Percentiles rank a stretch among this genome's conserved stretches.
phyloP scores from a whole-genome alignment of 1,140 invertebrate species.

The Pseudomyrmex dendroicus region DNA sequence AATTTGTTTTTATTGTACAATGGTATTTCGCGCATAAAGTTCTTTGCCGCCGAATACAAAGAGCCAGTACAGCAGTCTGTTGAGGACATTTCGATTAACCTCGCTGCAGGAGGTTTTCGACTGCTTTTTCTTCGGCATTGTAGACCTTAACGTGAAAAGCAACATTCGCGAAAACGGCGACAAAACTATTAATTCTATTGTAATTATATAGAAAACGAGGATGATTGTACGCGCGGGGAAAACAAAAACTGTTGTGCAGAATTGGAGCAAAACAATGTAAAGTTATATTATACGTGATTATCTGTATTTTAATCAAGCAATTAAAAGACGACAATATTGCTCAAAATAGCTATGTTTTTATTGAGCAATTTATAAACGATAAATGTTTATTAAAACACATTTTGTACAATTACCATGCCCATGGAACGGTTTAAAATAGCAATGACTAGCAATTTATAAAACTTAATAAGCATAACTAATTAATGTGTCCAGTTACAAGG shows the following conservation, averaged over 20 bases:
- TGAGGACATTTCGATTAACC: conserved; percentile 84
- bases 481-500: conserved; percentile 41
- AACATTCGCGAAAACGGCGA: neutral
- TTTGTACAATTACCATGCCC: neutral
- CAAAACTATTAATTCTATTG: conserved; percentile 12
- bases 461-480: conserved; percentile 54
- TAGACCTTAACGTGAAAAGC: neutral
- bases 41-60: conserved; percentile 58
- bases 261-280: neutral
- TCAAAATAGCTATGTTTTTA: neutral
- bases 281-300: neutral
- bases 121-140: conserved; percentile 59
- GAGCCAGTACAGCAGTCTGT: conserved; percentile 77
- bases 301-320: neutral
- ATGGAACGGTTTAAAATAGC: neutral
- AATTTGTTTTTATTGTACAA: conserved; percentile 7
- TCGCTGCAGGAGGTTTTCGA: conserved; percentile 73
- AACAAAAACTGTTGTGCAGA: neutral
- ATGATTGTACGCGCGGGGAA: no score
- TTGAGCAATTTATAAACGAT: neutral
- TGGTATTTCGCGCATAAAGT: conserved; percentile 33
- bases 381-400: neutral
- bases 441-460: conserved; percentile 12
- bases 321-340: neutral
- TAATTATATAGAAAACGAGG: neutral